These are phyloP conservation scores for Odobenus rosmarus DNA, from an alignment of 2,113 vertebrate species.

Conservation along the genomic window DNA sequence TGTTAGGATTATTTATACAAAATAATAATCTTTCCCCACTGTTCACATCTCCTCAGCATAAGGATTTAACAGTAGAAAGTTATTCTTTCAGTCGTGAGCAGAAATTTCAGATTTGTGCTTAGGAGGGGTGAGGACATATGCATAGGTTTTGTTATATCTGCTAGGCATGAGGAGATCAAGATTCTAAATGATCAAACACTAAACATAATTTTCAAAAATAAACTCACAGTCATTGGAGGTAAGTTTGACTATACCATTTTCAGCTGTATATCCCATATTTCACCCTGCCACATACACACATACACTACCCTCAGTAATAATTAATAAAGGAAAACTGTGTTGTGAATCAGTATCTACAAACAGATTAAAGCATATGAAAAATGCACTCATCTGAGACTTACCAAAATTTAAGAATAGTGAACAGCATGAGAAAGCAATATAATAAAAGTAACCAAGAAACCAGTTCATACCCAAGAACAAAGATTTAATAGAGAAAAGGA, in stretches of 20 bases:
- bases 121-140: not conserved
- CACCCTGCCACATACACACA: not conserved
- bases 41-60: not conserved
- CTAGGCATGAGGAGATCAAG: not conserved
- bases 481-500: not conserved
- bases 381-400: not conserved
- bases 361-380: not conserved
- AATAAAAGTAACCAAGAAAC: not conserved
- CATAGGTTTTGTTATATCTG: not conserved
- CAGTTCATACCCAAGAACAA: not conserved
- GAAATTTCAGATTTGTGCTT: not conserved
- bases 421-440: not conserved
- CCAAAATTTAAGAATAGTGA: not conserved
- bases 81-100: not conserved
- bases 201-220: not conserved
- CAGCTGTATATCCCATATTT: not conserved
- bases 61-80: not conserved
- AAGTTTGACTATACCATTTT: not conserved
- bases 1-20: not conserved
- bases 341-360: not conserved
- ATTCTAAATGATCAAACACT: not conserved
- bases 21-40: not conserved
- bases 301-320: not conserved
- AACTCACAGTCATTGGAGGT: not conserved
- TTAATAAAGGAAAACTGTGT: not conserved